Evolutionary conservation across 2,797 vertebrate species (phyloP), one percentile per base, ranked within the genome.

Genomic region (Scomberomorus guttatus): DNA sequence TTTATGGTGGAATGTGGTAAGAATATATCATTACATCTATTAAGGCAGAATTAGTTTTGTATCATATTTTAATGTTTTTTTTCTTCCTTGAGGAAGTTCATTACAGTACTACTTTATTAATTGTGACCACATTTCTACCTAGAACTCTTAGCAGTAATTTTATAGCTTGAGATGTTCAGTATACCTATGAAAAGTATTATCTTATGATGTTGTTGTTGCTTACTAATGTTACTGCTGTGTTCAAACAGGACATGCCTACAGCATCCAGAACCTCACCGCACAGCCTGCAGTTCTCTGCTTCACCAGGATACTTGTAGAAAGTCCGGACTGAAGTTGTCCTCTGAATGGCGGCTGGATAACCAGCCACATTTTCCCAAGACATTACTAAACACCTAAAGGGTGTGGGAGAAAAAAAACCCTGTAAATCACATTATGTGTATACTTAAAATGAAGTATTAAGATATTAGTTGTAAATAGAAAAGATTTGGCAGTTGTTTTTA

Each of bases 1-100:
- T 95, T 95, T 37, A 88, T 94, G 79, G 93, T 94, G 37, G 82
- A 89, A 8, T 90, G 86, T 71, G 95, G 95, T 96, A 89, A 92
- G 94, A 64, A 63, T 55, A 14, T 27, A 17, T 48, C 3, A 20
- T 42, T 8, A 70, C 17, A 18, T 17, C 7, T 17, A 65, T 24
- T 25, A 27, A 37, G 18, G 5, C 0, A 34, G 18, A 15, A 32
- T 58, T 48, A 9, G 54, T 44, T 17, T 17, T 10, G 22, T 48
- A 50, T 6, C 1, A 22, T 24, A 12, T 57, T 68, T 27, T 12
- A 5, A n/a, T 17, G 5, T 42, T 6, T 56, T 5, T 42, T 59
- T 62, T 13, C 61, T 63, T 2, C 37, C 34, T 17, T 34, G 8
- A 62, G 56, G 18, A 24, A 51, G 20, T 39, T 22, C 17, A 46